A percentile compares a stretch with the other conserved stretches of the same genome.
These are phyloP conservation scores for Scaptomyza cyrtandrae DNA, from an alignment of 2,888 invertebrate genomes.

Conservation along the genomic window DNA sequence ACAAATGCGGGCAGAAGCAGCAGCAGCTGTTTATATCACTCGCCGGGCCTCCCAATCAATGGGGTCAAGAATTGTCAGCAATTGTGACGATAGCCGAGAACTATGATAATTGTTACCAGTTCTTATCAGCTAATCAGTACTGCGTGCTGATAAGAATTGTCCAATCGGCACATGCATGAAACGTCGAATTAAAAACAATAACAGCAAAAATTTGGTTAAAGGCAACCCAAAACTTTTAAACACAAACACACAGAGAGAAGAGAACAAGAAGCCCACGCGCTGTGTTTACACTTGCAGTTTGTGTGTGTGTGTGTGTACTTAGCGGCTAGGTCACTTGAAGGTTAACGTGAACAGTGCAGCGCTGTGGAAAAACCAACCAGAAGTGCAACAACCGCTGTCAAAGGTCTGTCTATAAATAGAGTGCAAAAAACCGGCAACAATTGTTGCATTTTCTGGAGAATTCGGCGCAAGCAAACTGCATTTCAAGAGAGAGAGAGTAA, in stretches of 20 bases:
- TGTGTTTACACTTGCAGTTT: slow-evolving; percentile 12
- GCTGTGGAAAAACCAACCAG: slow-evolving; percentile 51
- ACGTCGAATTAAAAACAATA: slow-evolving; percentile 21
- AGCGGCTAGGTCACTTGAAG: slow-evolving; percentile 74
- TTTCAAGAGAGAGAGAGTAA: neutral
- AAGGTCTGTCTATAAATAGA: slow-evolving; percentile 20
- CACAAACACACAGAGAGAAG: slow-evolving; percentile 13
- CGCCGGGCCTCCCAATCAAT: slow-evolving; percentile 20
- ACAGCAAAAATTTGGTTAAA: slow-evolving; percentile 20
- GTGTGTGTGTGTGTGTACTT: slow-evolving; percentile 45
- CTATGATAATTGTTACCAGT: neutral
- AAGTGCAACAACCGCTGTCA: slow-evolving; percentile 48
- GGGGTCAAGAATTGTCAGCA: slow-evolving; percentile 23
- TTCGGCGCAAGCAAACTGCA: slow-evolving; percentile 32
- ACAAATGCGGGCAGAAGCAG: slow-evolving; percentile 11
- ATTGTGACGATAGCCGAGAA: neutral
- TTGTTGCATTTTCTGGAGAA: slow-evolving; percentile 60
- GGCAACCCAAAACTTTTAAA: slow-evolving; percentile 17
- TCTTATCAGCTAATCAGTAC: slow-evolving; percentile 21
- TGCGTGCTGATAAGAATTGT: slow-evolving; percentile 27
- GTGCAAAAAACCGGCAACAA: slow-evolving; percentile 48
- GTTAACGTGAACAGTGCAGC: slow-evolving; percentile 62
- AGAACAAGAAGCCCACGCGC: slow-evolving; percentile 11
- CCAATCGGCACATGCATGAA: neutral
- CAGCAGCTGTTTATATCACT: slow-evolving; percentile 31